Evolutionary conservation across 1,140 invertebrate species (phyloP), one percentile per base, ranked within the genome.

Genomic region (Chlorops oryzae): DNA sequence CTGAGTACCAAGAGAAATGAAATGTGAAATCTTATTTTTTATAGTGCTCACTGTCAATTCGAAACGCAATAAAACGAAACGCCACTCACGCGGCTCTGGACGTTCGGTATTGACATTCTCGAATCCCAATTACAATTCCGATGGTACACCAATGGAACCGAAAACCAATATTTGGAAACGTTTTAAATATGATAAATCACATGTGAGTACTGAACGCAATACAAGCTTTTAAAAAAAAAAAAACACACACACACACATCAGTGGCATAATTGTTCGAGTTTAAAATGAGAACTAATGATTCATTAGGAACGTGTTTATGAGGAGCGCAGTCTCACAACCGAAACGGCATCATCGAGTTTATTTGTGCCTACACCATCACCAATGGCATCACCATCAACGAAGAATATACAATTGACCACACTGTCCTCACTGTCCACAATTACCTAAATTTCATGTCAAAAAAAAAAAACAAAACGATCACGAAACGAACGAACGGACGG

Each of bases 61-160:
- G n/a, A 76, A 73, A 56, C 75, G 75, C 28, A 80, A 77, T 48
- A 74, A 75, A 38, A 75, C 78, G 51, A 78, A 81, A 58, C 80
- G 81, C 40, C 79, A 81, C 50, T 64, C 77, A 17, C 78, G 80
- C 38, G 74, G 75, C 7, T 78, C 76, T 41, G 75, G 83, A 45
- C 75, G 82, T 48, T 83, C 81, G 35, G 80, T 84, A 0, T 68
- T 86, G 43, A 86, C 84, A 0, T 88, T 87, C 65, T 82, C 85
- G 2, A 89, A 89, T 75, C 87, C 86, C 2, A 88, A 86, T 59
- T 89, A 89, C 24, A 73, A 70, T 49, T 69, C 73, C 15, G 63
- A 67, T 47, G 64, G 73, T 21, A 62, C 60, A 47, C 63, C 63
- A 3, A 61, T 70, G 55, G 82, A 84, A 47, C 81, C 81, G 48